Base-by-base conservation (phyloP, 2,888 invertebrate species). In the Gerris lacustris region DNA sequence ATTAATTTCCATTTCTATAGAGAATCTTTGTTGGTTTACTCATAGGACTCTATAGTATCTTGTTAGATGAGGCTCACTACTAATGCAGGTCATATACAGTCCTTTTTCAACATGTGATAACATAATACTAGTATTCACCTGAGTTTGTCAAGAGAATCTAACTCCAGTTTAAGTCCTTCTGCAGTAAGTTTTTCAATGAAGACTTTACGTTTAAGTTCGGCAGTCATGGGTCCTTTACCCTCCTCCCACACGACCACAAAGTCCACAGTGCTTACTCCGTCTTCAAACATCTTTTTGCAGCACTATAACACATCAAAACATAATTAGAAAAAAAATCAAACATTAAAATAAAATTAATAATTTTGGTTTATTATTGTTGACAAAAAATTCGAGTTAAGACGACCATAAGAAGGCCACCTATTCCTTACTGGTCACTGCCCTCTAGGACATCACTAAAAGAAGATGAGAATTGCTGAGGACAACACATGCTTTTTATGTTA, bases 221-320 rank as follows among this genome's bases (percentile, higher is more conserved):
- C 62, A 62, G 15, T 62, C 15, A n/a, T n/a, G 2, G 11, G 62
- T 6, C 45, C 44, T 70, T 72, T 70, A 15, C 62, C 67, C 69
- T 85, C 81, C 79, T 90, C 89, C 87, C 91, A 92, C 7, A 89
- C 92, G 69, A 92, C 79, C 66, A 91, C 87, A 81, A 88, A 92
- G 81, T 92, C 91, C 76, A 92, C 87, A 5, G 88, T 86, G 44
- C 89, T 84, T 6, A 84, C 80, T 9, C 87, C 87, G 79, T 91
- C 91, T 74, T 84, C 84, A 80, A 91, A 91, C 73, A 73, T 73
- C 63, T 68, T 73, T 6, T 67, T 68, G 44, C 72, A 71, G 15
- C 72, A 69, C 74, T 74, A 69, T 31, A 31, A 31, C 31, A 31
- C 31, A 31, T 31, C 31, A 31, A 31, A 31, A 31, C 31, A 31